Evolutionary conservation across 2,113 vertebrate species (phyloP).

Genomic region (Uria lomvia): DNA sequence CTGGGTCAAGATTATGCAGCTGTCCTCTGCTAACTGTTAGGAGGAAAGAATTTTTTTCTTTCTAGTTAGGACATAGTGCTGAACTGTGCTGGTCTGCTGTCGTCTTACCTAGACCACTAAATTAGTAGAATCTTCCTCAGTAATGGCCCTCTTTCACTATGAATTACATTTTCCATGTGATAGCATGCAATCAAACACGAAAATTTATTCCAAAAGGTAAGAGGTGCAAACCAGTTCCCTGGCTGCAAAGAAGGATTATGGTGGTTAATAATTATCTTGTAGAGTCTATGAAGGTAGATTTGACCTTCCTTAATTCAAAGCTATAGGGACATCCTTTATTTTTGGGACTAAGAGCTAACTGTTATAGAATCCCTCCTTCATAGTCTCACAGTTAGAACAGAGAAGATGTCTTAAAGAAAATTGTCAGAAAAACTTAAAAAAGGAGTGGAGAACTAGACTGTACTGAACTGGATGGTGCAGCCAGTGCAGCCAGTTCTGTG

Average conservation of each 20-base stretch:
- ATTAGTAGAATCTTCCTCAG: background rate
- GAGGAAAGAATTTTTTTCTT: background rate
- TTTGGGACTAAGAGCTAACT: background rate
- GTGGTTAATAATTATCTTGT: background rate
- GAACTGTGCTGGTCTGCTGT: background rate
- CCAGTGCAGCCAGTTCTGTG: background rate
- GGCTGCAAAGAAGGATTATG: background rate
- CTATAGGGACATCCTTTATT: background rate
- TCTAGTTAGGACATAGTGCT: background rate
- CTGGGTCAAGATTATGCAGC: background rate
- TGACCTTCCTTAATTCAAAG: background rate
- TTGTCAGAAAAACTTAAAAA: background rate
- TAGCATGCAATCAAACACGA: background rate
- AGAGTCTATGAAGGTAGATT: background rate
- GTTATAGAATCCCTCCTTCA: background rate
- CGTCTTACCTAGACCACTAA: background rate
- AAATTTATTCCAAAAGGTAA: background rate
- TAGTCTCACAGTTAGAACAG: background rate
- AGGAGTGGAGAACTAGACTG: background rate
- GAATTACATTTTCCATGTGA: background rate
- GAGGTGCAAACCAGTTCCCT: background rate
- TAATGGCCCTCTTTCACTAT: background rate
- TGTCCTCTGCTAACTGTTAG: background rate
- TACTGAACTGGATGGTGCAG: background rate
- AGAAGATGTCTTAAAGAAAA: background rate